Evolutionary conservation across 2,888 invertebrate species (phyloP).

Genomic region (Lottia scabra): DNA sequence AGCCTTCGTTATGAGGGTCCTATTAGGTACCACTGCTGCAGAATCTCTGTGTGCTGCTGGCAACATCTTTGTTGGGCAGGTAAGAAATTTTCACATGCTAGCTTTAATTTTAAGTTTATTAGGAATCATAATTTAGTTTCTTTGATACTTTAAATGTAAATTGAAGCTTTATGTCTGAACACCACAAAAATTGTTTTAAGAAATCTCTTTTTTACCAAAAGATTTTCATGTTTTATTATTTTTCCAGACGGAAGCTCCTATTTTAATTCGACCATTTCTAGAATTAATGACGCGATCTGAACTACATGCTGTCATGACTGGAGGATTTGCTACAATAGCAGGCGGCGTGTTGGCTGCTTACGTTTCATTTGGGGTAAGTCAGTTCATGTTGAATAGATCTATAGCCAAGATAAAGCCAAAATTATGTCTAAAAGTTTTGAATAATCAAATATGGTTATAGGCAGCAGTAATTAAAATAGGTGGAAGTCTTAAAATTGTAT

Average conservation of each 20-base stretch:
- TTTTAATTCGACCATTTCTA: conserved; percentile 90
- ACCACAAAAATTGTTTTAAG: too few relatives aligned
- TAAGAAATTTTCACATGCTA: conserved; percentile 67
- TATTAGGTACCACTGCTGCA: conserved; percentile 89
- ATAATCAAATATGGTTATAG: too few relatives aligned
- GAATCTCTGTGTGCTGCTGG: conserved; percentile 94
- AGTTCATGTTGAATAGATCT: too few relatives aligned
- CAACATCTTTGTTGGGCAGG: conserved; percentile 94
- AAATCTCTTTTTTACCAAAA: too few relatives aligned
- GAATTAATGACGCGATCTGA: conserved; percentile 88
- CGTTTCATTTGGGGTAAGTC: conserved; percentile 84
- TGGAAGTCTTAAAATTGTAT: neutral
- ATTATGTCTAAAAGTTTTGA: too few relatives aligned
- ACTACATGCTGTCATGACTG: conserved; percentile 91
- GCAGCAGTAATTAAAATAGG: neutral
- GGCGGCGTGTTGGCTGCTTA: conserved; percentile 92
- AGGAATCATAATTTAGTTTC: too few relatives aligned
- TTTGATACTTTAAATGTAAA: too few relatives aligned
- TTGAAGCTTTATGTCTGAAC: too few relatives aligned
- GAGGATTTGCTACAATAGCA: conserved; percentile 96
- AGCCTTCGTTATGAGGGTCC: conserved; percentile 78
- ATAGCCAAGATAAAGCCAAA: too few relatives aligned
- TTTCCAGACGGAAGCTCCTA: conserved; percentile 87
- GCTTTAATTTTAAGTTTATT: too few relatives aligned
- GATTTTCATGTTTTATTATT: too few relatives aligned